phyloP scores from a whole-genome alignment of 1,140 invertebrate genomes.

The Eumaeus atala region DNA sequence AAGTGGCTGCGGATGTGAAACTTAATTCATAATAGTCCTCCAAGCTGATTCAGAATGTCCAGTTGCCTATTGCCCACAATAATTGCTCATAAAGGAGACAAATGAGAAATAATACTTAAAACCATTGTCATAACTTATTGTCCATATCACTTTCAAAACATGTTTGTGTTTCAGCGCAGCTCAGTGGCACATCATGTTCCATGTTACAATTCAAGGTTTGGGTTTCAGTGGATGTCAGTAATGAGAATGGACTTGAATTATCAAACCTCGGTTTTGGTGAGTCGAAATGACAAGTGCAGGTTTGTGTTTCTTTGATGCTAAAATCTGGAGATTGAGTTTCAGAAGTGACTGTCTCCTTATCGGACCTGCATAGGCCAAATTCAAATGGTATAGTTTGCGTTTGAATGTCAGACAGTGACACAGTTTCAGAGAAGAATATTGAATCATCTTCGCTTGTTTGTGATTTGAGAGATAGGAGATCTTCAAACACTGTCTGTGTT shows the following conservation, averaged over 20 bases:
- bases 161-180: slow-evolving; percentile 45
- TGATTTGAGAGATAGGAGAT: slow-evolving; percentile 44
- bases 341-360: slow-evolving; percentile 48
- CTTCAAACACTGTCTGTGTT: slow-evolving; percentile 59
- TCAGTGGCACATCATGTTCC: slow-evolving; percentile 38
- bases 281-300: slow-evolving; percentile 48
- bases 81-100: too few relatives aligned
- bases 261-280: slow-evolving; percentile 33
- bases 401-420: slow-evolving; percentile 57
- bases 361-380: slow-evolving; percentile 45
- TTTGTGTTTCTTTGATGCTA: slow-evolving; percentile 60
- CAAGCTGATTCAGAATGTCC: too few relatives aligned
- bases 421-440: slow-evolving; percentile 49
- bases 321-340: slow-evolving; percentile 51
- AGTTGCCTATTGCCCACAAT: too few relatives aligned
- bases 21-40: too few relatives aligned
- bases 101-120: slow-evolving; percentile 17
- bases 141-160: slow-evolving; percentile 36
- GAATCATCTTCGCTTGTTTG: slow-evolving; percentile 52
- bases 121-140: slow-evolving; percentile 37
- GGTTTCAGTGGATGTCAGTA: slow-evolving; percentile 48
- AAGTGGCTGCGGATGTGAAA: too few relatives aligned
- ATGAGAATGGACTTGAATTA: slow-evolving; percentile 33
- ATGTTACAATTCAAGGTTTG: slow-evolving; percentile 38
- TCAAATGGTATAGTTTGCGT: slow-evolving; percentile 56